Percentiles rank a stretch among this genome's conserved stretches.
Evolutionary conservation across 2,888 invertebrate genomes (phyloP).

Genomic region (Dermolepida albohirtum): DNA sequence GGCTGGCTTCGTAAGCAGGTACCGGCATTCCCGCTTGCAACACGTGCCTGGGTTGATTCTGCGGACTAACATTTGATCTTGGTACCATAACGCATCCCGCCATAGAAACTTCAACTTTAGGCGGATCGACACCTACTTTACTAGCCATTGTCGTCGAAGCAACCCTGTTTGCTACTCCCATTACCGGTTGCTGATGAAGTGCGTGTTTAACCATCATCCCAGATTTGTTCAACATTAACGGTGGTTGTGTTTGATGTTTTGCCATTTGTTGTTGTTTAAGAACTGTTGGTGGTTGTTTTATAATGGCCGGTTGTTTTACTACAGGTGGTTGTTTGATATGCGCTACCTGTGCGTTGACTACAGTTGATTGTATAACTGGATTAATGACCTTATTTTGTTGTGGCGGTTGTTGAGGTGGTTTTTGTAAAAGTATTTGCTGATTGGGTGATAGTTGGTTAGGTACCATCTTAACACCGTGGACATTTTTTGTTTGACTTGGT

Average conservation of each 20-base stretch:
- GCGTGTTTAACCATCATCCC: slow-evolving; percentile 41
- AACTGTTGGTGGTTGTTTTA: slow-evolving; percentile 17
- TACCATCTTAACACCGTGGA: slow-evolving; percentile 47
- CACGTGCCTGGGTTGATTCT: slow-evolving; percentile 68
- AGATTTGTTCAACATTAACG: slow-evolving; percentile 41
- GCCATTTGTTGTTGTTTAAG: slow-evolving; percentile 33
- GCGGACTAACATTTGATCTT: slow-evolving; percentile 61
- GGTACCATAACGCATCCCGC: slow-evolving; percentile 70
- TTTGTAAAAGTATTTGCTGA: slow-evolving; percentile 36
- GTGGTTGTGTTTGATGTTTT: slow-evolving; percentile 31
- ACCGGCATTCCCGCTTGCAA: slow-evolving; percentile 70
- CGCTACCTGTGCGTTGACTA: slow-evolving; percentile 53
- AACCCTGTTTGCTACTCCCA: slow-evolving; percentile 36
- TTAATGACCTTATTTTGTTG: slow-evolving; percentile 34
- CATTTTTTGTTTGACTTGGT: slow-evolving; percentile 46
- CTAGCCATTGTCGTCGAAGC: slow-evolving; percentile 15
- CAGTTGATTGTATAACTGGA: slow-evolving; percentile 39
- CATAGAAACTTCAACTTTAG: slow-evolving; percentile 69
- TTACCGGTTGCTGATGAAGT: slow-evolving; percentile 49
- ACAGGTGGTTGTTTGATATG: slow-evolving; percentile 45
- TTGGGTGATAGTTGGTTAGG: slow-evolving; percentile 52
- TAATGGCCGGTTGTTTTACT: slow-evolving; percentile 42
- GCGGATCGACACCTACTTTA: slow-evolving; percentile 53
- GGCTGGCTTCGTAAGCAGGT: slow-evolving; percentile 73
- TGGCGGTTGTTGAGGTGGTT: slow-evolving; percentile 50